These are phyloP conservation scores for Barypeithes pellucidus DNA, from an alignment of 2,888 invertebrate genomes.

Conservation along the genomic window DNA sequence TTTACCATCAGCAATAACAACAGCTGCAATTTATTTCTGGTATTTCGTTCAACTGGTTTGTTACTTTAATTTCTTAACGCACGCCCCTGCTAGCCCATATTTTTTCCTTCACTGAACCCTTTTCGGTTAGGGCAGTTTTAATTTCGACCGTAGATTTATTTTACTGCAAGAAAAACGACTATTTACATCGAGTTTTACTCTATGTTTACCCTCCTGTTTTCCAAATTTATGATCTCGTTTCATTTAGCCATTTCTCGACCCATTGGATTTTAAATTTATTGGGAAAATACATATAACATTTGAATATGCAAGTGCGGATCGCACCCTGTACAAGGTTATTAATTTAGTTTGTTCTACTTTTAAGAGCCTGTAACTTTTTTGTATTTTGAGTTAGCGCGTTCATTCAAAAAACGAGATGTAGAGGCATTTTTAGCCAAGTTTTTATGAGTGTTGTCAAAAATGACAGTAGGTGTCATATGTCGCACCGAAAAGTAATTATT, in stretches of 20 bases:
- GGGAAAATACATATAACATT: not conserved
- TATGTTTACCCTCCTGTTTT: conserved; percentile 13
- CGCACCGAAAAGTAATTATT: too few relatives aligned
- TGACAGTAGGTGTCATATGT: too few relatives aligned
- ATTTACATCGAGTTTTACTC: conserved; percentile 57
- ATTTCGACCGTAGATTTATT: conserved; percentile 65
- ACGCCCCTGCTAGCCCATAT: conserved; percentile 1
- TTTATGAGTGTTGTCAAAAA: too few relatives aligned
- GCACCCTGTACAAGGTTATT: too few relatives aligned
- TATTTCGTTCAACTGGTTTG: too few relatives aligned
- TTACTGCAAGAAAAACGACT: conserved; percentile 61
- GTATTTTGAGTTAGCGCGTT: too few relatives aligned
- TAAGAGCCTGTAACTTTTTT: too few relatives aligned
- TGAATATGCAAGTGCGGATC: not conserved
- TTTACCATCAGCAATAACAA: too few relatives aligned
- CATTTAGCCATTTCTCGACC: conserved; percentile 11
- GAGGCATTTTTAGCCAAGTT: too few relatives aligned
- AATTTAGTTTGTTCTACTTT: too few relatives aligned
- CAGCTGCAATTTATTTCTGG: too few relatives aligned
- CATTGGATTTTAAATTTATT: conserved; percentile 1
- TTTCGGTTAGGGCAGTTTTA: conserved; percentile 63
- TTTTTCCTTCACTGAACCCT: conserved; percentile 55
- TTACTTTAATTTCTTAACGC: not conserved
- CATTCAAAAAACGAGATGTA: too few relatives aligned
- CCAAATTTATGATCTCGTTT: not conserved